phyloP scores from a whole-genome alignment of 2,797 vertebrate species.

The Champsocephalus gunnari region DNA sequence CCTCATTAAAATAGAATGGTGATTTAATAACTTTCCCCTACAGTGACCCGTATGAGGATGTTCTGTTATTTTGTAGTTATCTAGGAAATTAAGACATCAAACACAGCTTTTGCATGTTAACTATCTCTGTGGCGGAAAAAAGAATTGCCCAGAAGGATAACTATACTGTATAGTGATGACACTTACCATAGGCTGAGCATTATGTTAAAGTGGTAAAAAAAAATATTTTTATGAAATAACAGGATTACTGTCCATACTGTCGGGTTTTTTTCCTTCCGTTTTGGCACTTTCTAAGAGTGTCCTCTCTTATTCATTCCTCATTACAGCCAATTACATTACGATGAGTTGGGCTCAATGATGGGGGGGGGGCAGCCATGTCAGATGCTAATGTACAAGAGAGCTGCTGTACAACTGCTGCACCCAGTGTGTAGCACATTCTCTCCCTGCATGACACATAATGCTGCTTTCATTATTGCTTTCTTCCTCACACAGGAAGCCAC shows the following conservation, averaged over 20 bases:
- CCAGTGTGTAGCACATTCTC: conserved; percentile 56
- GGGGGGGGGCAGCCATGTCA: conserved; percentile 48
- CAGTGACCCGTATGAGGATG: conserved; percentile 70
- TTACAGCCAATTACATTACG: conserved; percentile 42
- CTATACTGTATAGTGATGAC: neutral
- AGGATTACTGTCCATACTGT: neutral
- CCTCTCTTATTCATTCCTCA: conserved; percentile 25
- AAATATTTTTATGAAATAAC: conserved; percentile 8
- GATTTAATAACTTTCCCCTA: conserved; percentile 80
- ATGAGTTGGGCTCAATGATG: conserved; percentile 31
- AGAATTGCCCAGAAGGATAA: neutral
- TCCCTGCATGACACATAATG: conserved; percentile 68
- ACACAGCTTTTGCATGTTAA: conserved; percentile 32
- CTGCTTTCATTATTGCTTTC: conserved; percentile 64
- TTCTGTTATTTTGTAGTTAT: conserved; percentile 54
- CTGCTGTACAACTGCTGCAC: conserved; percentile 40
- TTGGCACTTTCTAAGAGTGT: conserved; percentile 14
- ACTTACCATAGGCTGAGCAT: neutral
- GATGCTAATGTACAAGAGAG: conserved; percentile 56
- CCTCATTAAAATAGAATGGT: conserved; percentile 81
- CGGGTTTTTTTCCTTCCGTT: neutral
- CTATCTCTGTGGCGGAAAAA: neutral
- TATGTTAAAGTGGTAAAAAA: neutral
- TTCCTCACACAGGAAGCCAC: conserved; percentile 25
- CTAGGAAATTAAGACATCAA: conserved; percentile 57